Evolutionary conservation across 2,113 vertebrate genomes (phyloP).

Genomic region (Bubo blakistoni): DNA sequence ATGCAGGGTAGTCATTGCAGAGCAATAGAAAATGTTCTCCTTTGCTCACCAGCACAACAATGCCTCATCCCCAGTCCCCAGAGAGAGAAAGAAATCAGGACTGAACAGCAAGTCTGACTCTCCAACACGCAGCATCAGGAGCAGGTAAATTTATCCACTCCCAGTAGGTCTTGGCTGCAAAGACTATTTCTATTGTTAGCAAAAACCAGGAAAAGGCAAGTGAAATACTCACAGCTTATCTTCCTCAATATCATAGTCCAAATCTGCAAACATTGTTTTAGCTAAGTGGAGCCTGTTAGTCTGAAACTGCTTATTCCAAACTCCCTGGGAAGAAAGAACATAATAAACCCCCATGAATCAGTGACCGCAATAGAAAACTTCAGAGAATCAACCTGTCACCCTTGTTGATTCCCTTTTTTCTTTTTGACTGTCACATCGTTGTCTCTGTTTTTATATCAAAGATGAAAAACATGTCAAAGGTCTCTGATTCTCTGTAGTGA

Average conservation of each 20-base stretch:
- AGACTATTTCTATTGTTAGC: background rate
- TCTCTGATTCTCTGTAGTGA: background rate
- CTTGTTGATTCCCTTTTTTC: background rate
- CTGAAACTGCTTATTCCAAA: background rate
- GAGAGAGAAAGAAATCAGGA: background rate
- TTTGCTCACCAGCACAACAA: background rate
- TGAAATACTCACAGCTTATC: constrained; percentile 90
- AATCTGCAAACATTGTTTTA: constrained; percentile 87
- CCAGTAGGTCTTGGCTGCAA: background rate
- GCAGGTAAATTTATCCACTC: background rate
- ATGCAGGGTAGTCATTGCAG: background rate
- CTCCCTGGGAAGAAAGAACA: constrained; percentile 28
- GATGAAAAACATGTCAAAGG: background rate
- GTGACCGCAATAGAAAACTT: background rate
- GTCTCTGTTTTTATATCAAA: background rate
- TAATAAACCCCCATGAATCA: background rate
- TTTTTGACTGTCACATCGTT: background rate
- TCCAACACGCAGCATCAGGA: background rate
- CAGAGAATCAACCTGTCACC: background rate
- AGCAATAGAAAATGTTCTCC: background rate
- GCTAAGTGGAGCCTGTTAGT: background rate
- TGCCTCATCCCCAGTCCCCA: background rate
- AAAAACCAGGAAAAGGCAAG: background rate
- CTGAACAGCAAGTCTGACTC: background rate
- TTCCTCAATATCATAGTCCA: constrained; percentile 96